Evolutionary conservation across 2,113 vertebrate species (phyloP).

Genomic region (Hypocryptadius cinnamomeus): DNA sequence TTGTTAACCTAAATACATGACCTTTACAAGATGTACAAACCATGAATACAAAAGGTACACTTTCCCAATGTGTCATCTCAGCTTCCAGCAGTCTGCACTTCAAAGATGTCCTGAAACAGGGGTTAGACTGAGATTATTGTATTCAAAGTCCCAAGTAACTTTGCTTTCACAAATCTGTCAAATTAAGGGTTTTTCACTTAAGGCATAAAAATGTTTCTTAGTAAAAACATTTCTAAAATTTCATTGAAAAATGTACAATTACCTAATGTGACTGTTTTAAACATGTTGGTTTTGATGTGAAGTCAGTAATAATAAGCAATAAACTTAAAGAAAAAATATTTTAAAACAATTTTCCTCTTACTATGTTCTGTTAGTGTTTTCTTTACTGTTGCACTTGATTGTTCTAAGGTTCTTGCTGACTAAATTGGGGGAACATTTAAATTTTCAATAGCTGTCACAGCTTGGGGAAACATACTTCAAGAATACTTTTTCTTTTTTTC

Average conservation of each 20-base stretch:
- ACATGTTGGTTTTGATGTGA: neutral
- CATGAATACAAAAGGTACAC: neutral
- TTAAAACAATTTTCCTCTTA: rapidly evolving
- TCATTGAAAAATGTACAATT: neutral
- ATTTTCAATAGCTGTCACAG: neutral
- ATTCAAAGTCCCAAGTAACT: neutral
- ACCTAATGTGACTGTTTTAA: neutral
- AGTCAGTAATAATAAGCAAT: neutral
- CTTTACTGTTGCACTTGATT: neutral
- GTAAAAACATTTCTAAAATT: neutral
- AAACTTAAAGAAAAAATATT: neutral
- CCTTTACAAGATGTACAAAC: neutral
- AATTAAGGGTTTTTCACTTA: neutral
- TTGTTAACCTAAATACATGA: neutral
- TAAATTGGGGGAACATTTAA: neutral
- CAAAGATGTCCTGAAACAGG: neutral
- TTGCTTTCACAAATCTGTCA: neutral
- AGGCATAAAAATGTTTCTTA: neutral
- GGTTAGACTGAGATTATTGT: neutral
- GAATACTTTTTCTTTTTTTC: neutral
- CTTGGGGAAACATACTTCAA: neutral
- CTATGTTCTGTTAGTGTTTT: neutral
- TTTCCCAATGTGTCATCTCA: neutral
- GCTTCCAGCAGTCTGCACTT: neutral
- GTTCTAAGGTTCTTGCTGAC: neutral